A percentile compares a stretch with the other conserved stretches of the same genome.
Evolutionary conservation across 2,797 vertebrate species (phyloP).

Genomic region (Gadopsis bispinosus): DNA sequence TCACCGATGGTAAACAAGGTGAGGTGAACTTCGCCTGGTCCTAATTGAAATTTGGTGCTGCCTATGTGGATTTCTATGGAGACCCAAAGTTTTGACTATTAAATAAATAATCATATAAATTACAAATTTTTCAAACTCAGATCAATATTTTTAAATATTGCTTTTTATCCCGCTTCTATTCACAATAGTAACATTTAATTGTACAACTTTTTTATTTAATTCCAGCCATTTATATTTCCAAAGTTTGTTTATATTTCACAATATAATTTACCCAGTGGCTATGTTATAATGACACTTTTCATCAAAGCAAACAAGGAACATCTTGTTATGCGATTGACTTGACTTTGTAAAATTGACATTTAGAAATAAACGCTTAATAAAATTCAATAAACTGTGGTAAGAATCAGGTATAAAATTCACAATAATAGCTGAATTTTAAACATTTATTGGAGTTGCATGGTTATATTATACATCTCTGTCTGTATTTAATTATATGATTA

Average conservation of each 20-base stretch:
- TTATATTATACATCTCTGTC: not conserved
- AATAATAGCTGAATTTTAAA: not conserved
- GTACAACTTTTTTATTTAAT: not conserved
- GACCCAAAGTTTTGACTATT: constrained; percentile 9
- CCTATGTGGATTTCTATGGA: constrained; percentile 12
- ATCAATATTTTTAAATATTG: not conserved
- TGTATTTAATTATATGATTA: constrained; percentile 1
- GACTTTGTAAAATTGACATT: not conserved
- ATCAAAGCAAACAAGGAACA: not conserved
- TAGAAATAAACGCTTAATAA: not conserved
- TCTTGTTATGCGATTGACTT: constrained; percentile 13
- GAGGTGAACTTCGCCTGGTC: constrained; percentile 19
- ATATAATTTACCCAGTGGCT: too few species aligned
- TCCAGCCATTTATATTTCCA: not conserved
- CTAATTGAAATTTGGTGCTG: constrained; percentile 1
- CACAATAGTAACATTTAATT: not conserved
- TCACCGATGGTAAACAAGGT: constrained; percentile 29
- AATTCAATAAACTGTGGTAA: not conserved
- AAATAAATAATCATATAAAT: not conserved
- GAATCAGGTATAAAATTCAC: not conserved
- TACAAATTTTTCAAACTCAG: not conserved
- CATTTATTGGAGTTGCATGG: constrained; percentile 1
- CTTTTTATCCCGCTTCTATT: constrained; percentile 1
- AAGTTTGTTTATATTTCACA: too few species aligned
- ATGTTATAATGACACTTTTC: not conserved